Base-by-base conservation (phyloP, 2,797 vertebrate species). In the Cryptoprocta ferox region DNA sequence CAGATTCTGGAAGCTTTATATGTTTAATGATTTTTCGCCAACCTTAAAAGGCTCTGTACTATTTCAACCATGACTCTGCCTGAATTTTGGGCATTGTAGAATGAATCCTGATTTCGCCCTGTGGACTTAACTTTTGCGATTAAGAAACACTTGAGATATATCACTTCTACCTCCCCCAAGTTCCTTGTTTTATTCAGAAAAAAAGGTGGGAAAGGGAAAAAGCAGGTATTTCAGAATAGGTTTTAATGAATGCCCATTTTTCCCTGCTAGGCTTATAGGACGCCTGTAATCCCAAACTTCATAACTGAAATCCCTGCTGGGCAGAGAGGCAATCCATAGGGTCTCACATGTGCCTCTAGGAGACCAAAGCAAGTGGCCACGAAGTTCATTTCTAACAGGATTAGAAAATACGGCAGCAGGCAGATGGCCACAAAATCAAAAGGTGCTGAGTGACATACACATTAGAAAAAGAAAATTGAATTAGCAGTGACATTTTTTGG, bases 401-500 rank as follows among this genome's bases (percentile, higher is more conserved):
- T 97, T 97, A 86, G 50, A 92, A 95, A 79, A 37, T 71, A 42
- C 21, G 32, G 94, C 53, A 73, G n/a, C 68, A 30, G 16, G 65
- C 30, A 32, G 79, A 93, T 87, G 90, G 89, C 91, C 87, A 50
- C 92, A 56, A 92, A 98, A 96, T 91, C 90, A 95, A 97, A 97
- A 97, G 81, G 37, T 78, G 80, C 87, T 84, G 97, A 98, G 92
- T 95, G 93, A 94, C 97, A 96, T n/a, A 94, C 80, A 93, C 89
- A 70, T 95, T 96, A 97, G 92, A 97, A 92, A 92, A 61, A 89
- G 97, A 97, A 97, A 98, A 98, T 73, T 94, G 96, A 97, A 98
- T 98, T 98, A 98, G 92, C 96, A 96, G 37, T 56, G 97, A 96
- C 97, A 93, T 85, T 97, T 95, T 98, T 21, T 79, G 95, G 91